Evolutionary conservation across 2,888 invertebrate species (phyloP), one percentile per base, ranked within the genome.

Genomic region (Fragum fragum): DNA sequence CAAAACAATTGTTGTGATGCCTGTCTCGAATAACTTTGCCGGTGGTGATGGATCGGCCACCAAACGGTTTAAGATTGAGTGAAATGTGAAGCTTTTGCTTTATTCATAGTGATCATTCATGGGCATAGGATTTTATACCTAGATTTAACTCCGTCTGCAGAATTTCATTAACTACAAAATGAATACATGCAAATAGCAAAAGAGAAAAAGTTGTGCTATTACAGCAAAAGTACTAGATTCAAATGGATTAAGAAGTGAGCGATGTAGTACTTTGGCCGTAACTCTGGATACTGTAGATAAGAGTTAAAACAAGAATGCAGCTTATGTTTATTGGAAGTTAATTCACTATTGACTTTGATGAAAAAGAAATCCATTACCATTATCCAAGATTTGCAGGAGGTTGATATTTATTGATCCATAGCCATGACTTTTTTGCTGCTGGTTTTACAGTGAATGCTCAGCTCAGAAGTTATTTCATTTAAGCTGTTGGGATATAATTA

Each of bases 1-100:
- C 68, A 91, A 92, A 80, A 92, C 92, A 61, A 91, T 92, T 71
- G 90, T 92, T 73, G 91, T 92, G 29, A 92, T 92, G 92, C 92
- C 92, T 11, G 90, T 91, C 29, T 90, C 92, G 16, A 90, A 90
- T 53, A 87, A 87, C 21, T 89, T 86, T 47, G 88, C 87, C 16
- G 84, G 88, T 57, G 90, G 90, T 7, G 91, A 90, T 75, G 83
- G 81, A 9, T 77, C 88, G 26, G 78, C 86, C 53, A 81, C 90
- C 32, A 92, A 92, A 81, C 77, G 92, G 79, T 86, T 91, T 63
- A 92, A 92, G 70, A 89, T 90, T 66, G 74, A 63, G 42, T 66
- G 57, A 26, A 21, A 5, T 36, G 32, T 36, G 32, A 36, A 6
- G 32, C 32, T 36, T 36, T 18, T 39, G 23, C 21, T 28, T 26